A percentile compares a stretch with the other conserved stretches of the same genome.
phyloP scores from a whole-genome alignment of 2,888 invertebrate genomes.

The Hololepta plana region DNA sequence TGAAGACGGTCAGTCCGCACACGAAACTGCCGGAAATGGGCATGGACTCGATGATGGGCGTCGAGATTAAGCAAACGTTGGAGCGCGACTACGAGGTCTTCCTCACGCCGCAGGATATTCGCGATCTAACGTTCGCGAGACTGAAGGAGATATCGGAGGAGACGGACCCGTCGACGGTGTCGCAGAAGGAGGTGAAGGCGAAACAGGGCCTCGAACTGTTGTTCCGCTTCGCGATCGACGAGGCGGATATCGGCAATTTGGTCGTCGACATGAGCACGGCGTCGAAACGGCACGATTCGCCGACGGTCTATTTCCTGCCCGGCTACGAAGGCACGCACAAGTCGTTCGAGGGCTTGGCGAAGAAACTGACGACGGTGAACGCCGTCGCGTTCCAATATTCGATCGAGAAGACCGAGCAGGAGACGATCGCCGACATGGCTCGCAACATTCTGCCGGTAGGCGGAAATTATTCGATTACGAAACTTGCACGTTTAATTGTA shows the following conservation, averaged over 20 bases:
- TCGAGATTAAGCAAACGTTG: conserved; percentile 85
- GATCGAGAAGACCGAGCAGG: conserved; percentile 24
- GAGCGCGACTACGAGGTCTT: conserved; percentile 80
- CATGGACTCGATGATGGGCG: conserved; percentile 94
- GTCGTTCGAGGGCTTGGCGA: conserved; percentile 32
- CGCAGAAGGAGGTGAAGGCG: conserved; percentile 4
- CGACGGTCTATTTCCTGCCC: conserved; percentile 40
- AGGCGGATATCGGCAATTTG: conserved; percentile 32
- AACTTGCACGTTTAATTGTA: too few relatives aligned
- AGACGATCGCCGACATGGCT: conserved; percentile 33
- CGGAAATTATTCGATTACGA: too few relatives aligned
- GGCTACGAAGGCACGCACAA: conserved; percentile 48
- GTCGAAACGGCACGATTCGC: conserved; percentile 8
- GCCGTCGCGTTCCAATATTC: conserved; percentile 36
- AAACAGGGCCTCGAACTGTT: conserved; percentile 34
- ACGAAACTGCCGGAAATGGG: conserved; percentile 77
- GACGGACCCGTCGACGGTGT: conserved; percentile 18
- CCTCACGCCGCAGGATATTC: conserved; percentile 70
- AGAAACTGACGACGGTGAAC: conserved; percentile 31
- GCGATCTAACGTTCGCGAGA: conserved; percentile 58
- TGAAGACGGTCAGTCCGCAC: conserved; percentile 50
- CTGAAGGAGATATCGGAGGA: conserved; percentile 34
- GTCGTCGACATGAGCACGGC: conserved; percentile 20
- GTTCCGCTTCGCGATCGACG: conserved; percentile 42
- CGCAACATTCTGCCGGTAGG: conserved; percentile 33